These are phyloP conservation scores for Bombus huntii DNA, from an alignment of 1,140 invertebrate species.

Conservation along the genomic window DNA sequence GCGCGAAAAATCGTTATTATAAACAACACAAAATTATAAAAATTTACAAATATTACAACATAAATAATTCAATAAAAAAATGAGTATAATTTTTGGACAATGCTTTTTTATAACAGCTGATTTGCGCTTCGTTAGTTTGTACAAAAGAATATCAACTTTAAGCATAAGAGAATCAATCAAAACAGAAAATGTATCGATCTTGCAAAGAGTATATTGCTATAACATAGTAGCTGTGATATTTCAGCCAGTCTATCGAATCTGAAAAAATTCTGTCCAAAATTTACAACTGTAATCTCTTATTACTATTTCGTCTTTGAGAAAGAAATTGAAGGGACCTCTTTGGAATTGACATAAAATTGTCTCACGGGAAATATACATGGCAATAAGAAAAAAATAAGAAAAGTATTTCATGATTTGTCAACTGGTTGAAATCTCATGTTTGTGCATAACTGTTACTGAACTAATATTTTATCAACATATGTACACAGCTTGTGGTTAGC, in stretches of 20 bases:
- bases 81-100: neutral
- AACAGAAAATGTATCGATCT: neutral
- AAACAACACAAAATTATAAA: constrained; percentile 48
- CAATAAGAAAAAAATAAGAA: too few relatives aligned
- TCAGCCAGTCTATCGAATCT: neutral
- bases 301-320: neutral
- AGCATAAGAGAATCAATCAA: constrained; percentile 19
- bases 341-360: neutral
- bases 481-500: neutral
- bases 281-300: neutral
- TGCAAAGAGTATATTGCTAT: neutral
- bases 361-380: neutral
- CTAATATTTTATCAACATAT: constrained; percentile 18
- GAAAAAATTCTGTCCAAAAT: neutral
- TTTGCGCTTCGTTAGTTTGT: neutral
- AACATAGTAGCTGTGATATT: neutral
- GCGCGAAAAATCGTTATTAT: constrained; percentile 39
- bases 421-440: constrained; percentile 36
- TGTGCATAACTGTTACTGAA: neutral
- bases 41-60: constrained; percentile 38
- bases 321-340: neutral
- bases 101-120: neutral
- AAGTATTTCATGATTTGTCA: neutral
- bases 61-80: constrained; percentile 56
- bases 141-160: constrained; percentile 3